Conservation (phyloP, 2,888 invertebrate genomes). For the Tenthredo scrophulariae region DNA sequence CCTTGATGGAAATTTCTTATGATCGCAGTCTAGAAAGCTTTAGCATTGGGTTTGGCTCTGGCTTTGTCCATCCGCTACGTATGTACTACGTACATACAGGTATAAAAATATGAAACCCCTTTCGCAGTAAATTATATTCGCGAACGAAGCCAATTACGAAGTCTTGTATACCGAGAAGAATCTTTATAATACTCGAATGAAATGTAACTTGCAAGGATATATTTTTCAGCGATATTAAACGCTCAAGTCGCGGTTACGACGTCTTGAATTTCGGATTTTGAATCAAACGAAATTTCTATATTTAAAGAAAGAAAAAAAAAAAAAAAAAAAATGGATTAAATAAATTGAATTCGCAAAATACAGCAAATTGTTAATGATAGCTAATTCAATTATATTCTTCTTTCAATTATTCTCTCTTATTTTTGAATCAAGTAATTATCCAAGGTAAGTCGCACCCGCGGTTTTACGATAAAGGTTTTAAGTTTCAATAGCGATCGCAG, state of each 20-base stretch:
- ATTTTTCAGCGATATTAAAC: slow-evolving; percentile 48
- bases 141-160: slow-evolving; percentile 31
- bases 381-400: background rate
- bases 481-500: background rate
- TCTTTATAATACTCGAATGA: slow-evolving; percentile 21
- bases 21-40: background rate
- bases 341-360: background rate
- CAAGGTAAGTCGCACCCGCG: background rate
- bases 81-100: background rate
- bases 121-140: slow-evolving; percentile 36
- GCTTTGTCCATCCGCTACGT: background rate
- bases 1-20: background rate
- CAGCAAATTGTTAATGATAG: background rate
- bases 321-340: slow-evolving; percentile 45
- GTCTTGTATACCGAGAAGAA: background rate
- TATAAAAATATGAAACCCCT: slow-evolving; percentile 19
- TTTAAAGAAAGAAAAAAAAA: slow-evolving; percentile 17
- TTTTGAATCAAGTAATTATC: background rate
- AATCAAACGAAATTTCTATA: background rate
- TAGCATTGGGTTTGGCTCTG: background rate
- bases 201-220: slow-evolving; percentile 17
- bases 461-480: background rate
- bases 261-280: background rate
- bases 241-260: background rate
- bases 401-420: background rate